A percentile compares a stretch with the other conserved stretches of the same genome.
Conservation (phyloP, 2,888 invertebrate species). For the Ochropacha duplaris region DNA sequence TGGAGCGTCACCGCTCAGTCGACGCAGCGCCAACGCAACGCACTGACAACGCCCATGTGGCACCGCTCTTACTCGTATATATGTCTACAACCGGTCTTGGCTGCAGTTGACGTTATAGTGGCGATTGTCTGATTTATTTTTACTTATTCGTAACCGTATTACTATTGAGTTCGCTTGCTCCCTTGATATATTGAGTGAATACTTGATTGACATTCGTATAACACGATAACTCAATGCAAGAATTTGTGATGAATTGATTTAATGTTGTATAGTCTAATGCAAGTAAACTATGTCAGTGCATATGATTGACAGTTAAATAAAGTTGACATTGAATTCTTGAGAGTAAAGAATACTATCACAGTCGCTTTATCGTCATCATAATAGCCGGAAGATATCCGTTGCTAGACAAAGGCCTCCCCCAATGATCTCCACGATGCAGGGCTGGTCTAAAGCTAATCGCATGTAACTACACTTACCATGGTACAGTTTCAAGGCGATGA, state of each 20-base stretch:
- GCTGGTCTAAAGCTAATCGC: too few species aligned
- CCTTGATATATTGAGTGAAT: slow-evolving; percentile 31
- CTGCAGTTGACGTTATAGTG: not conserved
- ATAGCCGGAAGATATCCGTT: too few species aligned
- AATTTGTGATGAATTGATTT: not conserved
- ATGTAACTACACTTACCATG: too few species aligned
- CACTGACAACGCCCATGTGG: too few species aligned
- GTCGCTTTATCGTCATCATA: too few species aligned
- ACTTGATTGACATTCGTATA: slow-evolving; percentile 22
- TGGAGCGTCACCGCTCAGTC: too few species aligned
- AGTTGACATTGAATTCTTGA: not conserved
- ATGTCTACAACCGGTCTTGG: not conserved
- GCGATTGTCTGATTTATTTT: slow-evolving; percentile 15
- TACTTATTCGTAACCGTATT: slow-evolving; percentile 19
- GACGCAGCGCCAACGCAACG: too few species aligned
- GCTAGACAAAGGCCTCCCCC: too few species aligned
- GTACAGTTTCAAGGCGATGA: too few species aligned
- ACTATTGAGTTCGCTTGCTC: slow-evolving; percentile 10
- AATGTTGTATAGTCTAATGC: not conserved
- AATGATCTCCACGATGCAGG: too few species aligned
- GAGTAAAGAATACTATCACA: not conserved
- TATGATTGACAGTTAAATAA: not conserved
- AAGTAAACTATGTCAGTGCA: not conserved
- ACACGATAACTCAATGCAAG: slow-evolving; percentile 7
- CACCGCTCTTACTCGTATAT: too few species aligned